Conservation (phyloP, 2,797 vertebrate species). For the Ciconia nigra region DNA sequence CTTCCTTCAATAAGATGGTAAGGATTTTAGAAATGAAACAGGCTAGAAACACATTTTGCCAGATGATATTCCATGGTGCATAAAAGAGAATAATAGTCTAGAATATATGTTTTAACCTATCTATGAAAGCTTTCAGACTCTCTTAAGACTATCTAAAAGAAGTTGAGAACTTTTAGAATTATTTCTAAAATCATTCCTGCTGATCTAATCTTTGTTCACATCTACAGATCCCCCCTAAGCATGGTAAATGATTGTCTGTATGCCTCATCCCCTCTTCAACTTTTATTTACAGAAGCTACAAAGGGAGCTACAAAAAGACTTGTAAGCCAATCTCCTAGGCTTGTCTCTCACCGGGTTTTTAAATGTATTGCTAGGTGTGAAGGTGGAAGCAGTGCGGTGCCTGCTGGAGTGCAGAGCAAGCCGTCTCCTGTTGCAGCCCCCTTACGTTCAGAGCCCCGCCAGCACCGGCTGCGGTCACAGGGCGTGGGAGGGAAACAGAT, state of each 20-base stretch:
- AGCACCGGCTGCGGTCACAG: accelerated
- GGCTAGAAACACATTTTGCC: background rate
- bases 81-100: background rate
- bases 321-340: background rate
- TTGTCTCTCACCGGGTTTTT: background rate
- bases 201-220: background rate
- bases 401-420: background rate
- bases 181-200: background rate
- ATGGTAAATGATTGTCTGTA: background rate
- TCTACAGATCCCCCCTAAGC: background rate
- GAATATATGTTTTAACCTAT: background rate
- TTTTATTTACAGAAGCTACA: background rate
- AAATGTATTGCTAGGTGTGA: background rate
- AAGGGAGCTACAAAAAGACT: background rate
- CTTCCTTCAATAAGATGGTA: background rate
- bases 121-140: background rate
- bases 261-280: background rate
- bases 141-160: background rate
- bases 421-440: background rate
- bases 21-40: background rate
- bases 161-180: background rate
- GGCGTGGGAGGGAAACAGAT: background rate
- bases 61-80: background rate
- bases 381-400: background rate
- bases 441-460: background rate